Base-by-base conservation (phyloP, 92 coral and sea anemone genomes). In the Umimayanthus chanpuru region DNA sequence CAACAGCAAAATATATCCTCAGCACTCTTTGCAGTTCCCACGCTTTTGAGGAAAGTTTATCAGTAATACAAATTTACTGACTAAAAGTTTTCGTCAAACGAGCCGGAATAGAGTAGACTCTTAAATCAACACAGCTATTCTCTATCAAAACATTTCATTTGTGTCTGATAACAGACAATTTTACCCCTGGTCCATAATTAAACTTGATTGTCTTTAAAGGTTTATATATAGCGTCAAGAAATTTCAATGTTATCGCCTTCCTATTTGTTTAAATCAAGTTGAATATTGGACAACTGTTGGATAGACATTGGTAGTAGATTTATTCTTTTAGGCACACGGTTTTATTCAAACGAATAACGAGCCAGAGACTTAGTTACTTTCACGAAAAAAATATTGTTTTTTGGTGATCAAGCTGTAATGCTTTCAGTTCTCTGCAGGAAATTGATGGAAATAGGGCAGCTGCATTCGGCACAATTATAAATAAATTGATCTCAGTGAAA, bases 101-200 rank as follows among this genome's bases (percentile, higher is more conserved):
- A 76, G 86, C 93, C 91, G 93, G 93, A 91, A 88, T 75, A 50
- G 68, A 81, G 26, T 53, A 88, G 76, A 81, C 77, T 66, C 81
- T 67, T 72, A 88, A 91, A 88, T 91, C 90, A 91, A 91, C 89
- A 91, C 89, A 82, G 64, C 88, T 81, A 86, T 82, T 87, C 88
- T 88, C 87, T 83, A 44, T 83, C 78, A 83, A 83, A 83, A 83
- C 87, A 83, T 83, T 70, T 71, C 25, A 83, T 68, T 68, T 83
- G 73, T 70, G 40, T 83, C 78, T 70, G 87, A 58, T 50, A 70
- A 78, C 65, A 83, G 61, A 68, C 28, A 83, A 83, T 70, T 70
- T 83, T 47, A 70, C 41, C 65, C 53, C 21, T 67, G 16, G 86
- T 68, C 58, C 64, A 44, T 83, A 83, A 83, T 83, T 68, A 70